Percentiles rank a stretch among this genome's conserved stretches.
Evolutionary conservation across 2,888 invertebrate genomes (phyloP).

Genomic region (Tetragnatha montana): DNA sequence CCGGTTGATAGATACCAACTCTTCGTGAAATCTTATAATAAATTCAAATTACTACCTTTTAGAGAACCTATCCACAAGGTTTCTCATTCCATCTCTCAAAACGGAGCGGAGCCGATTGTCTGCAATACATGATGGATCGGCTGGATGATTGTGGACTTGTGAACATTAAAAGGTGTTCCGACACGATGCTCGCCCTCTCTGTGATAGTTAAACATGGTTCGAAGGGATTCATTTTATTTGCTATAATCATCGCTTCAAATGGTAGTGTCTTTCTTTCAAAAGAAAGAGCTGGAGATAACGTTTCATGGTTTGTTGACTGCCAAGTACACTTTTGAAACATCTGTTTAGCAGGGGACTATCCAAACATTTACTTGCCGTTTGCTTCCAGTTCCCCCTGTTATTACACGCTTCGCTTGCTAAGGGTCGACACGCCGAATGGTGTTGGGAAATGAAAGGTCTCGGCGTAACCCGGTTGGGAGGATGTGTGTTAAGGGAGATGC

Average conservation of each 20-base stretch:
- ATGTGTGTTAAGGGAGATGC: too few relatives aligned
- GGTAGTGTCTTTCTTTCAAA: constrained; percentile 15
- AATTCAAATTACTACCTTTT: too few relatives aligned
- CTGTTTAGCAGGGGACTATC: not conserved
- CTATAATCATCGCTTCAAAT: constrained; percentile 35
- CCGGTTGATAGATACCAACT: too few relatives aligned
- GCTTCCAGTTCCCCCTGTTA: not conserved
- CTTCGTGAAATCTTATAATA: too few relatives aligned
- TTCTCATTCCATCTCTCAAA: too few relatives aligned
- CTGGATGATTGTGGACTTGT: constrained; percentile 10
- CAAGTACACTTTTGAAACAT: constrained; percentile 22
- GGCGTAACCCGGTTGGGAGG: not conserved
- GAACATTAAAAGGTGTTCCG: not conserved
- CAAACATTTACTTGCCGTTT: constrained; percentile 9
- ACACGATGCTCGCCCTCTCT: constrained; percentile 3
- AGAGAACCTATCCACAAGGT: too few relatives aligned
- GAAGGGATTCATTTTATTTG: constrained; percentile 30
- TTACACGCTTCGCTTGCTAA: not conserved
- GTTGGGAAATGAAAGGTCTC: not conserved
- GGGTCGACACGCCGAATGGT: not conserved
- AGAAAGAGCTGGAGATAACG: constrained; percentile 25
- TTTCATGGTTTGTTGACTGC: constrained; percentile 51
- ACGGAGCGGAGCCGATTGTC: too few relatives aligned
- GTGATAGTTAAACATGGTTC: constrained; percentile 23
- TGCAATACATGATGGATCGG: not conserved